A percentile compares a stretch with the other conserved stretches of the same genome.
phyloP scores from a whole-genome alignment of 2,797 vertebrate genomes.

The Helostoma temminkii region DNA sequence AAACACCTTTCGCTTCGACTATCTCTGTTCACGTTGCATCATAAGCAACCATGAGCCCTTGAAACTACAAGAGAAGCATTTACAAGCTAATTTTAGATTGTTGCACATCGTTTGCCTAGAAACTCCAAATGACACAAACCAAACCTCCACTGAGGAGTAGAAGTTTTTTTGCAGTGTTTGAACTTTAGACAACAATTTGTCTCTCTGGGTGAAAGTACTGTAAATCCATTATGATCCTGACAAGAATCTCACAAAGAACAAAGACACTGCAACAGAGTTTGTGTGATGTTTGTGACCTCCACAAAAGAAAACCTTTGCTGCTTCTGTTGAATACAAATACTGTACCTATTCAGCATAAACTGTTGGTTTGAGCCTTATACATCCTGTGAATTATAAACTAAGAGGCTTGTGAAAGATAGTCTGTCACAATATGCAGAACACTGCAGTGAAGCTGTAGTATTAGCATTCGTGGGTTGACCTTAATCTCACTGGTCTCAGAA shows the following conservation, averaged over 20 bases:
- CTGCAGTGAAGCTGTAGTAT: slow-evolving; percentile 31
- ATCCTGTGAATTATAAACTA: slow-evolving; percentile 67
- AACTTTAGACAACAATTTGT: slow-evolving; percentile 32
- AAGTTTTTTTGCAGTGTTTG: slow-evolving; percentile 22
- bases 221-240: slow-evolving; percentile 15
- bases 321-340: slow-evolving; percentile 37
- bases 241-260: slow-evolving; percentile 33
- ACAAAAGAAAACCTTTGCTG: background rate
- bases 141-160: slow-evolving; percentile 23
- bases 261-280: slow-evolving; percentile 19
- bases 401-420: slow-evolving; percentile 27
- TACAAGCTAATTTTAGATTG: slow-evolving; percentile 56
- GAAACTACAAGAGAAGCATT: slow-evolving; percentile 21
- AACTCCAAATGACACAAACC: slow-evolving; percentile 43
- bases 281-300: slow-evolving; percentile 14
- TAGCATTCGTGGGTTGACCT: slow-evolving; percentile 38
- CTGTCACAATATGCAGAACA: slow-evolving; percentile 46
- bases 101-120: slow-evolving; percentile 33
- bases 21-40: slow-evolving; percentile 23
- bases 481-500: slow-evolving; percentile 11
- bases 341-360: slow-evolving; percentile 35
- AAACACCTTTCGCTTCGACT: slow-evolving; percentile 20
- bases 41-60: slow-evolving; percentile 40
- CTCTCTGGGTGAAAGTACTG: background rate
- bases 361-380: slow-evolving; percentile 35